Evolutionary conservation across 2,888 invertebrate genomes (phyloP).

Genomic region (Drosophila anomalata): DNA sequence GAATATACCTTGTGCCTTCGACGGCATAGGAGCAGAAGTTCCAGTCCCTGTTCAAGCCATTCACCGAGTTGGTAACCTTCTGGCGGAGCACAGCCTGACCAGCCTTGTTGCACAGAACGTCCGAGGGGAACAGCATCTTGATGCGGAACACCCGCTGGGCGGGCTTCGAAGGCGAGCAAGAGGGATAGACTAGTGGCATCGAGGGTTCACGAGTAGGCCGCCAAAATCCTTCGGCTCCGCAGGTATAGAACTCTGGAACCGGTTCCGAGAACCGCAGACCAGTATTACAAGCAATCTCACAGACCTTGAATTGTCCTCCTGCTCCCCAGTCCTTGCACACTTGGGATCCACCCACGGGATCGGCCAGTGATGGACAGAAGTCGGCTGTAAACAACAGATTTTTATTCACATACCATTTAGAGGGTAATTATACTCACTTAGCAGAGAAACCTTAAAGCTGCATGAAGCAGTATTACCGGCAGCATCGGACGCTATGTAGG

Average conservation of each 20-base stretch:
- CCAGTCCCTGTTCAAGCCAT: slow-evolving; percentile 97
- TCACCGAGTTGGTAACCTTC: slow-evolving; percentile 94
- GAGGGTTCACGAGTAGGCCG: slow-evolving; percentile 92
- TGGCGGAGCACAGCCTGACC: slow-evolving; percentile 96
- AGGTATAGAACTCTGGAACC: slow-evolving; percentile 98
- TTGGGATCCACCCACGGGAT: slow-evolving; percentile 96
- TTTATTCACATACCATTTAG: background rate
- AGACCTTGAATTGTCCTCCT: slow-evolving; percentile 96
- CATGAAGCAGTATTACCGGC: slow-evolving; percentile 96
- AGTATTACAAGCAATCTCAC: slow-evolving; percentile 93
- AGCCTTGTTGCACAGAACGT: slow-evolving; percentile 97
- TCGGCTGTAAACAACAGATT: slow-evolving; percentile 86
- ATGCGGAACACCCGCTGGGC: slow-evolving; percentile 98
- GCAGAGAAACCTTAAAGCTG: slow-evolving; percentile 94
- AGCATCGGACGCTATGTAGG: slow-evolving; percentile 96
- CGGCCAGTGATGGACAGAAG: slow-evolving; percentile 94
- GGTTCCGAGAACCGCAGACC: slow-evolving; percentile 95
- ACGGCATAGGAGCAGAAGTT: slow-evolving; percentile 96
- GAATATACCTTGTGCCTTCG: slow-evolving; percentile 87
- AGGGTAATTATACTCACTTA: slow-evolving; percentile 88
- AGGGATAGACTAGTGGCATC: slow-evolving; percentile 93
- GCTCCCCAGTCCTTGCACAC: slow-evolving; percentile 98
- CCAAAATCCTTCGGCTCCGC: slow-evolving; percentile 99
- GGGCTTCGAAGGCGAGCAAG: slow-evolving; percentile 93
- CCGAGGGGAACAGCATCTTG: slow-evolving; percentile 97